These are phyloP conservation scores for Netelia melanura DNA, from an alignment of 2,888 invertebrate species.

Conservation along the genomic window DNA sequence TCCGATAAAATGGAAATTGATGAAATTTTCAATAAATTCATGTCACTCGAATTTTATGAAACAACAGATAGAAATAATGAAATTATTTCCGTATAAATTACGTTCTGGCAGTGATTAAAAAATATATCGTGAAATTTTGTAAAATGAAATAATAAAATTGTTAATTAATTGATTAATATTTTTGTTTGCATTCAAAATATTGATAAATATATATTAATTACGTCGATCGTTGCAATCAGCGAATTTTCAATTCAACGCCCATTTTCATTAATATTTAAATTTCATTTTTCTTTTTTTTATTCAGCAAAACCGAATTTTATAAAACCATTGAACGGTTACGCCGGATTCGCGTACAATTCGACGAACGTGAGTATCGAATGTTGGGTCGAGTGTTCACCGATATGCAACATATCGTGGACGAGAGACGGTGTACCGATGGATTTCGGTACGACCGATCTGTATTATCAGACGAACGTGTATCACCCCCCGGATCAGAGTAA, in stretches of 20 bases:
- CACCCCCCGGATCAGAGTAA: slow-evolving; percentile 91
- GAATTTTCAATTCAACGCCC: slow-evolving; percentile 85
- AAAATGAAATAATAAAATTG: background rate
- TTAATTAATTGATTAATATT: background rate
- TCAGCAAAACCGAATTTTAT: slow-evolving; percentile 95
- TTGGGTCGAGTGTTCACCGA: slow-evolving; percentile 95
- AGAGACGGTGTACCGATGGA: slow-evolving; percentile 91
- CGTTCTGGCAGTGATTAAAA: no score
- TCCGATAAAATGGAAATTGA: background rate
- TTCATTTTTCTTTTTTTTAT: slow-evolving; percentile 40
- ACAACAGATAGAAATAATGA: no score
- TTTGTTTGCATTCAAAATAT: background rate
- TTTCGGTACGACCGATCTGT: slow-evolving; percentile 86
- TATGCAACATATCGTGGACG: slow-evolving; percentile 94
- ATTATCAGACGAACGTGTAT: slow-evolving; percentile 89
- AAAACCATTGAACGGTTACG: slow-evolving; percentile 92
- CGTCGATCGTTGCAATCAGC: background rate
- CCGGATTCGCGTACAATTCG: slow-evolving; percentile 92
- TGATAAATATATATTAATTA: background rate
- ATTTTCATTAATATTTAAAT: slow-evolving; percentile 87
- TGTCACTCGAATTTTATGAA: no score
- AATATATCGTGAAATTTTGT: no score
- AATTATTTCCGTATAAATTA: no score
- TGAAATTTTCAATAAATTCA: no score
- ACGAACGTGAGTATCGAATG: slow-evolving; percentile 90